Percentiles rank a stretch among this genome's conserved stretches.
Evolutionary conservation across 2,888 invertebrate genomes (phyloP).

Genomic region (Pocota personata): DNA sequence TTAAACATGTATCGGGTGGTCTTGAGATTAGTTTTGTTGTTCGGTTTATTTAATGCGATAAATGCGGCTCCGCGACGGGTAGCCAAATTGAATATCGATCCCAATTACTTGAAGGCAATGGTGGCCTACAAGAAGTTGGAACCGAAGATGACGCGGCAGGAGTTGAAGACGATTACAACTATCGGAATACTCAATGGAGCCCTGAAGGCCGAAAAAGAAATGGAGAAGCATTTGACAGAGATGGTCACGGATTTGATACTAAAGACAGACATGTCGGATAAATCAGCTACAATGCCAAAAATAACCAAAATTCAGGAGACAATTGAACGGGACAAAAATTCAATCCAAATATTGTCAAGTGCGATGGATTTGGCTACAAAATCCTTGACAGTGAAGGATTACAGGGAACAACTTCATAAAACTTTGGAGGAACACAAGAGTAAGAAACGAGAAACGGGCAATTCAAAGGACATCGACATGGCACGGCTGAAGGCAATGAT

Average conservation of each 20-base stretch:
- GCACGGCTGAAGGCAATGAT: slow-evolving; percentile 77
- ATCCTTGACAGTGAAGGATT: slow-evolving; percentile 76
- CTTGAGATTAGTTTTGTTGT: slow-evolving; percentile 37
- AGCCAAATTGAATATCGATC: slow-evolving; percentile 75
- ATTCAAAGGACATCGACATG: slow-evolving; percentile 72
- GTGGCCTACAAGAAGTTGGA: slow-evolving; percentile 79
- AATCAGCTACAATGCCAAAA: slow-evolving; percentile 75
- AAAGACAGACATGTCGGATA: slow-evolving; percentile 76
- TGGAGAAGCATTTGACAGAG: slow-evolving; percentile 79
- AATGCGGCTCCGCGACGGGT: slow-evolving; percentile 40
- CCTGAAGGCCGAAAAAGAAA: slow-evolving; percentile 78
- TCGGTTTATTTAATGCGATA: slow-evolving; percentile 25
- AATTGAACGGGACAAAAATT: slow-evolving; percentile 78
- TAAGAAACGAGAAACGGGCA: slow-evolving; percentile 33
- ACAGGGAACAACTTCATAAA: slow-evolving; percentile 75
- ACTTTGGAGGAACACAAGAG: slow-evolving; percentile 52
- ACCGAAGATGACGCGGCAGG: slow-evolving; percentile 77
- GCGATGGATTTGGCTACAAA: slow-evolving; percentile 79
- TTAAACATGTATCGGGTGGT: slow-evolving; percentile 36
- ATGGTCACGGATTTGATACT: slow-evolving; percentile 78
- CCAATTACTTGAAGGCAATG: slow-evolving; percentile 78
- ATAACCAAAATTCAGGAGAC: slow-evolving; percentile 79
- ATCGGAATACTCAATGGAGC: slow-evolving; percentile 81
- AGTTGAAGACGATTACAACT: slow-evolving; percentile 78
- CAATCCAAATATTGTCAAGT: slow-evolving; percentile 79